Conservation (phyloP, 2,888 invertebrate species). For the Cataglyphis cursor region DNA sequence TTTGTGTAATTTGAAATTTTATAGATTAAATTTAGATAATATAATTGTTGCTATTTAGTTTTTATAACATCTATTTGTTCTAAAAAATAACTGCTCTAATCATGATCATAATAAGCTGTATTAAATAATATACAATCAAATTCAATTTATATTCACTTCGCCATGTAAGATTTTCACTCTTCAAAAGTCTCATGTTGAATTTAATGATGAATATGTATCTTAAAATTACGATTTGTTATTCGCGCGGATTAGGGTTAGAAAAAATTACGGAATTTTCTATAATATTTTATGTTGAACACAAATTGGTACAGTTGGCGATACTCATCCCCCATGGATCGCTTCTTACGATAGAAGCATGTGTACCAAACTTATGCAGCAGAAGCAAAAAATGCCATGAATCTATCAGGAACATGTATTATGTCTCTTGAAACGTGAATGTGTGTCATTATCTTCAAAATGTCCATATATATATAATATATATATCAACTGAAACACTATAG, state of each 20-base stretch:
- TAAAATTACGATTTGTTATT: conserved; percentile 52
- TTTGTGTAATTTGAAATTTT: not conserved
- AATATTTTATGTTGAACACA: conserved; percentile 69
- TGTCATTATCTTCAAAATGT: conserved; percentile 13
- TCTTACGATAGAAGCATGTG: conserved; percentile 20
- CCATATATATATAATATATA: not conserved
- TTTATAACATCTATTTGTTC: not conserved
- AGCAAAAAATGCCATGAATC: conserved; percentile 54
- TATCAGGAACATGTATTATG: conserved; percentile 64
- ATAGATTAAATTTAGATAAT: not conserved
- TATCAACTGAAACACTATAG: conserved; percentile 19
- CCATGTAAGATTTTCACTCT: not conserved
- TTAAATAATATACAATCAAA: conserved; percentile 27
- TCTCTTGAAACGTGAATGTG: conserved; percentile 57
- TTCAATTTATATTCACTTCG: conserved; percentile 1
- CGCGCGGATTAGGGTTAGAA: conserved; percentile 5
- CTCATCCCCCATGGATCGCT: conserved; percentile 63
- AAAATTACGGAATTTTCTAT: conserved; percentile 46
- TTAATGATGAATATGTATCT: conserved; percentile 15
- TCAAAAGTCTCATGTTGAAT: not conserved
- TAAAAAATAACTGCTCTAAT: conserved; percentile 1
- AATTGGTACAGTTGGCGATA: conserved; percentile 68
- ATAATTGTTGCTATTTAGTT: not conserved
- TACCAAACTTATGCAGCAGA: conserved; percentile 43
- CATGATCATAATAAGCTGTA: not conserved